These are phyloP conservation scores for Argya squamiceps DNA, from an alignment of 2,797 vertebrate species.

Conservation along the genomic window DNA sequence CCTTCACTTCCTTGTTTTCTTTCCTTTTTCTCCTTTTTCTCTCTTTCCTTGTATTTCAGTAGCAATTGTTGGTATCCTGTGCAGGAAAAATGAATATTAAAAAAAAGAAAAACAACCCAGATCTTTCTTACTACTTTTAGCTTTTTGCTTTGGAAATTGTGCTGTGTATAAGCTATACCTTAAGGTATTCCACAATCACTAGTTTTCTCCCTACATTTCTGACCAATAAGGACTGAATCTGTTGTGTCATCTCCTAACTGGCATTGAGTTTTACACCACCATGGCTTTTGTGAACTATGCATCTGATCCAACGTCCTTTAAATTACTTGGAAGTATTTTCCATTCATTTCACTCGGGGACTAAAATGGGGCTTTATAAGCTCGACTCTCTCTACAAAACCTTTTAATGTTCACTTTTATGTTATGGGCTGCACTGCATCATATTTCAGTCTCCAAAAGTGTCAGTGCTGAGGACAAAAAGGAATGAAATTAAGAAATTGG, in stretches of 20 bases:
- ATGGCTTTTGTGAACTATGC: neutral
- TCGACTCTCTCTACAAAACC: neutral
- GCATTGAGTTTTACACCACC: neutral
- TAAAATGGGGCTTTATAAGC: slow-evolving; percentile 18
- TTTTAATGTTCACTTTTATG: slow-evolving; percentile 2
- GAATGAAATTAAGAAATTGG: slow-evolving; percentile 29
- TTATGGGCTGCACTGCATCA: neutral
- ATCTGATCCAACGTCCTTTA: neutral
- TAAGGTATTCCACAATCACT: neutral
- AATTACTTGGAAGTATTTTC: slow-evolving; percentile 14
- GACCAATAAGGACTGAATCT: neutral
- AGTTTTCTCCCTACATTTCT: neutral
- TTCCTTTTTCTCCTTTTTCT: neutral
- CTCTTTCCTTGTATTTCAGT: neutral
- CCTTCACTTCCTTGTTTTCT: neutral
- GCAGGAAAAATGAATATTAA: neutral
- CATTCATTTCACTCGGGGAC: neutral
- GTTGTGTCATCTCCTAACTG: neutral
- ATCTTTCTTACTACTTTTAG: neutral
- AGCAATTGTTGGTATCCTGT: neutral
- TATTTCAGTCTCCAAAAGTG: slow-evolving; percentile 25
- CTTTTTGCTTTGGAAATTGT: neutral
- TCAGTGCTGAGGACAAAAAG: neutral
- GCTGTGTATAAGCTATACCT: neutral
- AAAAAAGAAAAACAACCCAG: neutral